Evolutionary conservation across 2,797 vertebrate genomes (phyloP).

Genomic region (Taeniopygia guttata): DNA sequence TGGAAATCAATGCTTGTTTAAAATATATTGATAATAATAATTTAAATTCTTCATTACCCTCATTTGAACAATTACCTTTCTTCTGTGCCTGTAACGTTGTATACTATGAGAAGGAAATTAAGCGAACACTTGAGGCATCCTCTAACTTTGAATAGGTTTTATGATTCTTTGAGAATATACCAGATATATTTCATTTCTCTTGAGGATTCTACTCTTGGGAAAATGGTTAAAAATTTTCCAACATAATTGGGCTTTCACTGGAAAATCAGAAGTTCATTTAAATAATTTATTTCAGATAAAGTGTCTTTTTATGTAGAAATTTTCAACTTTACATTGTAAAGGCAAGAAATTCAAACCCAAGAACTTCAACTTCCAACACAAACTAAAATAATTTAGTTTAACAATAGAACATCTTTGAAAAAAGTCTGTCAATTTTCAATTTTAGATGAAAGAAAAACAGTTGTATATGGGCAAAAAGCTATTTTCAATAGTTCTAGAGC

Average conservation of each 20-base stretch:
- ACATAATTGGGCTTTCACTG: conserved; percentile 68
- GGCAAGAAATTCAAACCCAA: conserved; percentile 38
- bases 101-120: conserved; percentile 21
- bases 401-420: not conserved
- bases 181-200: conserved; percentile 55
- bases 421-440: conserved; percentile 3
- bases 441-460: conserved; percentile 28
- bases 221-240: conserved; percentile 64
- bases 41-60: conserved; percentile 1
- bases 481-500: conserved; percentile 18
- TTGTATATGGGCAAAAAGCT: not conserved
- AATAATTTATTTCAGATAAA: conserved; percentile 70
- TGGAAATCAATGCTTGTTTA: conserved; percentile 14
- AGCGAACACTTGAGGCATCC: conserved; percentile 13
- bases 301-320: conserved; percentile 64
- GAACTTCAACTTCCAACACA: conserved; percentile 51
- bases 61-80: conserved; percentile 17
- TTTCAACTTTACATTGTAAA: conserved; percentile 58
- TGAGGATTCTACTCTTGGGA: conserved; percentile 59
- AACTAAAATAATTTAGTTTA: conserved; percentile 47
- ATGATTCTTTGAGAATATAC: conserved; percentile 52
- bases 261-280: conserved; percentile 68
- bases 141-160: conserved; percentile 43
- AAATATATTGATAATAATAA: conserved; percentile 1
- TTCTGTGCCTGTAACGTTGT: not conserved